phyloP scores from a whole-genome alignment of 2,113 vertebrate species.

The Todiramphus chloris region DNA sequence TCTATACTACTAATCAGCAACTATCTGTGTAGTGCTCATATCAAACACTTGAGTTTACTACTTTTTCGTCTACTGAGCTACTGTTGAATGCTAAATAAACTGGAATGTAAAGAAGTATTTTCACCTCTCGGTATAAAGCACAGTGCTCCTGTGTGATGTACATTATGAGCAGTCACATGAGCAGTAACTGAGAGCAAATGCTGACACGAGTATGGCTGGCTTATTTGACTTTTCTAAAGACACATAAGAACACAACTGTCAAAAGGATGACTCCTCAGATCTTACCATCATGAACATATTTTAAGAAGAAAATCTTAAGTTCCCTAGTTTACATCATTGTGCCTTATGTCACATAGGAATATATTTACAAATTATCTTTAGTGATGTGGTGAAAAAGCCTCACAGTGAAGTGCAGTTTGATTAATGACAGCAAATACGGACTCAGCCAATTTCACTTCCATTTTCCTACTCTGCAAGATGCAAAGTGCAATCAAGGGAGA shows the following conservation, averaged over 20 bases:
- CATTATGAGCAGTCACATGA: neutral
- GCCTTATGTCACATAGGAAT: neutral
- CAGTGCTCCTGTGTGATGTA: neutral
- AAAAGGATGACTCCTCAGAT: neutral
- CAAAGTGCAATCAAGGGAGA: neutral
- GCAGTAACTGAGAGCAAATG: neutral
- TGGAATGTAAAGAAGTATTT: neutral
- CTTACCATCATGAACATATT: neutral
- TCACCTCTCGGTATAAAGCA: neutral
- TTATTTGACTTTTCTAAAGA: neutral
- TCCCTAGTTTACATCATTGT: no score
- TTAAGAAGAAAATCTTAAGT: neutral
- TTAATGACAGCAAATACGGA: neutral
- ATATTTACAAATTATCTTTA: neutral
- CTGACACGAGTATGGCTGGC: neutral
- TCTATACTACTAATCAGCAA: neutral
- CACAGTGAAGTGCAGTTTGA: neutral
- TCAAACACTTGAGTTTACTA: neutral
- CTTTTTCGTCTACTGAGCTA: neutral
- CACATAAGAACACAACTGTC: neutral
- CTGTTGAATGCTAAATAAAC: neutral
- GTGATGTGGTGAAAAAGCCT: rapidly evolving
- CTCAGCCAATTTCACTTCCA: neutral
- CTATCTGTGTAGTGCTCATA: neutral
- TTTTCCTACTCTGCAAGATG: neutral